These are phyloP conservation scores for Platalea minor DNA, from an alignment of 2,797 vertebrate species.

Conservation along the genomic window DNA sequence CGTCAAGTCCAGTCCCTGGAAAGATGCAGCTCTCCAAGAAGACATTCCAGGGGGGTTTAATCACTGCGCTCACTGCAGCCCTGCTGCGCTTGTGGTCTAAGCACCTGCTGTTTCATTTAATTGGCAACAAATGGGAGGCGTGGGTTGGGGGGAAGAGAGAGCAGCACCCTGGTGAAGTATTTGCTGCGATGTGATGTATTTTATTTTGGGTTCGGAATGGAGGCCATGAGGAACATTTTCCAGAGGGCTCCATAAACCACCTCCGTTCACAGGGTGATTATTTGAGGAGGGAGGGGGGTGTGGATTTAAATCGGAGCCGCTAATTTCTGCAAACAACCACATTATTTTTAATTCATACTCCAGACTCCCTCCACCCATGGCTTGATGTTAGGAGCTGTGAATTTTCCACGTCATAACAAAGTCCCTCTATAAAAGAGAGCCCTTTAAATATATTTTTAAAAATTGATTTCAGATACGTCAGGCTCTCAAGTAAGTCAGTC, in stretches of 20 bases:
- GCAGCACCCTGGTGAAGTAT: constrained; percentile 51
- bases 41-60: constrained; percentile 58
- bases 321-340: constrained; percentile 56
- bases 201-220: constrained; percentile 12
- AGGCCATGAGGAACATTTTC: constrained; percentile 61
- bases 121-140: constrained; percentile 66
- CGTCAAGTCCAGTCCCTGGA: not conserved
- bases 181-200: constrained; percentile 24
- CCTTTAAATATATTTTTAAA: not conserved
- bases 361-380: constrained; percentile 44
- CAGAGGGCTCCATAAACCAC: constrained; percentile 41
- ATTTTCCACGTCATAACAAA: constrained; percentile 31
- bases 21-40: constrained; percentile 54
- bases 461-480: constrained; percentile 14
- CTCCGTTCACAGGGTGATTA: constrained; percentile 48
- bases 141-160: constrained; percentile 17
- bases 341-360: constrained; percentile 61
- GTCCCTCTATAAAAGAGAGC: constrained; percentile 34
- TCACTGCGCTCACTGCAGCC: not conserved
- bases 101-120: constrained; percentile 75
- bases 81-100: constrained; percentile 62
- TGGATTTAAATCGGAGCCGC: not conserved
- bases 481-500: not conserved
- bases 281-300: constrained; percentile 40
- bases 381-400: constrained; percentile 40